Evolutionary conservation across 2,888 invertebrate species (phyloP), one percentile per base, ranked within the genome.

Genomic region (Sphaerophoria taeniata): DNA sequence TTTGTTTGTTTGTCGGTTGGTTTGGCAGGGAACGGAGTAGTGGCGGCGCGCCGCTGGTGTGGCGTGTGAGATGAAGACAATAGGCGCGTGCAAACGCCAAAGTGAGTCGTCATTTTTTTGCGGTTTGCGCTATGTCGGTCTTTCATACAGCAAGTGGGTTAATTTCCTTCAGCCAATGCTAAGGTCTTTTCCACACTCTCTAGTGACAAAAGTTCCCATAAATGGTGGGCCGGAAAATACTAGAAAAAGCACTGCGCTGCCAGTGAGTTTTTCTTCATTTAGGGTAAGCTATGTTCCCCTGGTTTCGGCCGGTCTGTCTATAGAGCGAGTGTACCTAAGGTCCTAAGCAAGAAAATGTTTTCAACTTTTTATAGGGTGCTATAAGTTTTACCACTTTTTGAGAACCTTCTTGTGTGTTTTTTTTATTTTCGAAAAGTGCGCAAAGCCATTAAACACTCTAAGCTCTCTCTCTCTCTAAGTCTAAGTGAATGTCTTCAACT

Each of bases 91-190:
- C 67, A 81, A 76, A 80, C 76, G 76, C 81, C 81, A 60, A 69
- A 73, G 73, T 67, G 58, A 33, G 39, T 16, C 60, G n/a, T 7
- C 43, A 36, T 24, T 16, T 9, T 43, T 0, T 12, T 5, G 16
- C 6, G n/a, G 11, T 43, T 16, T 14, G 24, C 24, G 24, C 24
- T 24, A 24, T 33, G 47, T 39, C 34, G 51, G 60, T 56, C 65
- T 49, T 16, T 49, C 56, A 24, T 24, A 24, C 24, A 24, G 67
- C 81, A 85, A 85, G 81, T 85, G 77, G 85, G 85, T 85, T 85
- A 85, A 85, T 80, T 85, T 85, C 72, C 81, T 69, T 39, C 12
- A 72, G 84, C 84, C 84, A 85, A 85, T 85, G 85, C 70, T 85
- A 81, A 61, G 73, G 81, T 81, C 76, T 73, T 80, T 33, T 80